phyloP scores from a whole-genome alignment of 2,888 invertebrate species.

The Saturnia pavonia region DNA sequence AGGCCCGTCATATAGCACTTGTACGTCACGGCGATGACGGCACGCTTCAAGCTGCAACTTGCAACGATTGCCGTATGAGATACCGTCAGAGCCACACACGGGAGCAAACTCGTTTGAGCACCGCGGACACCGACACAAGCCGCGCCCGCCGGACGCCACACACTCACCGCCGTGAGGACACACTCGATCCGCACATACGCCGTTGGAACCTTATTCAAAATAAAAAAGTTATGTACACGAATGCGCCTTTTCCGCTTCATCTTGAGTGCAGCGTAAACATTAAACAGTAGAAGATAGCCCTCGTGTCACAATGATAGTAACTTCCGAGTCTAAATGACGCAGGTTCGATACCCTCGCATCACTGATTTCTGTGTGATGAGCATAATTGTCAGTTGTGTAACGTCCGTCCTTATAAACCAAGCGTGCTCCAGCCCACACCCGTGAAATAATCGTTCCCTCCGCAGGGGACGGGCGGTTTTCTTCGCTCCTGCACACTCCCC shows the following conservation, averaged over 20 bases:
- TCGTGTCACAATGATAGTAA: too few relatives aligned
- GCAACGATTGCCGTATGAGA: slow-evolving; percentile 92
- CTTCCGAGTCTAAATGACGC: too few relatives aligned
- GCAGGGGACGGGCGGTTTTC: too few relatives aligned
- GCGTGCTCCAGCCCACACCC: too few relatives aligned
- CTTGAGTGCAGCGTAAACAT: background rate
- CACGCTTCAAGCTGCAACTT: slow-evolving; percentile 91
- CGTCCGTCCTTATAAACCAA: too few relatives aligned
- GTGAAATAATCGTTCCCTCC: too few relatives aligned
- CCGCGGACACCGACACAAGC: slow-evolving; percentile 92
- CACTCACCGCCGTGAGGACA: slow-evolving; percentile 89
- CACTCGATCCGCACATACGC: slow-evolving; percentile 85
- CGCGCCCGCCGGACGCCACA: slow-evolving; percentile 85
- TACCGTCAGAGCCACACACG: slow-evolving; percentile 91
- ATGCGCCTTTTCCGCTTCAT: background rate
- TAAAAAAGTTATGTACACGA: background rate
- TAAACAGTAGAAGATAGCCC: too few relatives aligned
- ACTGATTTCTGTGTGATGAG: too few relatives aligned
- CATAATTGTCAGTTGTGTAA: too few relatives aligned
- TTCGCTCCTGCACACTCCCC: too few relatives aligned
- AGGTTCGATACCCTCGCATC: too few relatives aligned
- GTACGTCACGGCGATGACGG: slow-evolving; percentile 87
- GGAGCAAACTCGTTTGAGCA: slow-evolving; percentile 93
- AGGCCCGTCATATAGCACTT: slow-evolving; percentile 89
- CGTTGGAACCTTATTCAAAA: slow-evolving; percentile 78